Conservation (phyloP, 2,797 vertebrate species). For the Sebastes trivittatus region DNA sequence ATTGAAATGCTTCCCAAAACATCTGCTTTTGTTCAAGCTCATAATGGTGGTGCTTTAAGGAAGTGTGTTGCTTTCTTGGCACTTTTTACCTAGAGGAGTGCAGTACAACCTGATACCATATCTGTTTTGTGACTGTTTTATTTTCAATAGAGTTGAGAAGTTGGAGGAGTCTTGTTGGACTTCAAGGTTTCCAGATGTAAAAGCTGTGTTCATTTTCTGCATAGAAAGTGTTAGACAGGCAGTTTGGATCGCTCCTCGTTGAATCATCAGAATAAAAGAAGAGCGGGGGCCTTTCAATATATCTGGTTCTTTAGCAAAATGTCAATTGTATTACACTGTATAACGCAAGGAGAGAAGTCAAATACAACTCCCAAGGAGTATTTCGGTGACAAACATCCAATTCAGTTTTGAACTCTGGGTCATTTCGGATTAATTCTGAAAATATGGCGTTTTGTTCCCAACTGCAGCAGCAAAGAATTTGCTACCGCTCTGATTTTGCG, state of each 20-base stretch:
- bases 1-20: conserved; percentile 10
- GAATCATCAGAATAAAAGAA: neutral
- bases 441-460: neutral
- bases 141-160: neutral
- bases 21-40: conserved; percentile 4
- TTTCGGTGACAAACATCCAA: neutral
- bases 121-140: neutral
- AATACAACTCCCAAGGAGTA: neutral
- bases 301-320: neutral
- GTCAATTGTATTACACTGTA: neutral
- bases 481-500: neutral
- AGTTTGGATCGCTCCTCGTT: neutral
- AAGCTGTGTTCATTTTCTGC: neutral
- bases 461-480: neutral
- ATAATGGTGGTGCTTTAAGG: neutral
- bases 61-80: neutral
- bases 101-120: neutral
- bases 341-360: neutral
- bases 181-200: neutral
- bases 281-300: neutral
- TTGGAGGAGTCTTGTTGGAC: neutral
- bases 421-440: neutral
- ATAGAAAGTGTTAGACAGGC: neutral
- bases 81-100: neutral
- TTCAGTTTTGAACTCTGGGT: neutral